Percentiles rank a stretch among this genome's conserved stretches.
These are phyloP conservation scores for Cyaniris semiargus DNA, from an alignment of 2,888 invertebrate species.

Conservation along the genomic window DNA sequence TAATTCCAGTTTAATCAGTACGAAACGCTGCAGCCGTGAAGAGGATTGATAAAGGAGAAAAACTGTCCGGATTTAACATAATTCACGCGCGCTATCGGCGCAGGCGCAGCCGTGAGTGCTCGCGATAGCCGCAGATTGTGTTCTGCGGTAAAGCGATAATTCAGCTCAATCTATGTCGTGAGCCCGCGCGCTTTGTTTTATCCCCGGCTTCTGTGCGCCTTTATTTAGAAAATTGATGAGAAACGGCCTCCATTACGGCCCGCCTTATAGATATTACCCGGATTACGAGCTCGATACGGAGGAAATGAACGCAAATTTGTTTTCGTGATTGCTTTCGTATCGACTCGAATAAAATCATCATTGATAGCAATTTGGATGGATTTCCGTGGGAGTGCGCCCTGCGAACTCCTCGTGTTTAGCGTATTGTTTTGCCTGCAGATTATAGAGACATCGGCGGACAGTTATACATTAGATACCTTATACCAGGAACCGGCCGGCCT, in stretches of 20 bases:
- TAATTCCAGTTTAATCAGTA: conserved; percentile 59
- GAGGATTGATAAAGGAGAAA: conserved; percentile 71
- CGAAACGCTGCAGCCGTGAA: conserved; percentile 64
- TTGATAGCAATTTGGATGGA: conserved; percentile 69
- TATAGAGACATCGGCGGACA: conserved; percentile 25
- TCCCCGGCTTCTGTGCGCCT: conserved; percentile 79
- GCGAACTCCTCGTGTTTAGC: background rate
- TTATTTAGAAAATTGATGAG: conserved; percentile 81
- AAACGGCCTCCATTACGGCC: conserved; percentile 79
- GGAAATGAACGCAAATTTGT: conserved; percentile 80
- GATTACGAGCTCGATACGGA: conserved; percentile 62
- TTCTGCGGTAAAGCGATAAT: conserved; percentile 81
- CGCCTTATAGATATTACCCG: conserved; percentile 72
- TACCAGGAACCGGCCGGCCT: conserved; percentile 42
- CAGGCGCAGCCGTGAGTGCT: conserved; percentile 54
- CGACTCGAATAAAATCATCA: conserved; percentile 73
- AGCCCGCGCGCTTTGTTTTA: conserved; percentile 77
- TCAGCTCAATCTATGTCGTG: conserved; percentile 80
- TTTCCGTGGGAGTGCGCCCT: conserved; percentile 21
- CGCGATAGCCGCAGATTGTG: conserved; percentile 64
- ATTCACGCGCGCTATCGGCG: conserved; percentile 72
- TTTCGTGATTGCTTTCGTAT: conserved; percentile 77
- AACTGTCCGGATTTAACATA: conserved; percentile 69
- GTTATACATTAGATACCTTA: conserved; percentile 32
- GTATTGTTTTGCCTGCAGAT: background rate